Conservation (phyloP, 2,888 invertebrate species). For the Drosophila lacicola region DNA sequence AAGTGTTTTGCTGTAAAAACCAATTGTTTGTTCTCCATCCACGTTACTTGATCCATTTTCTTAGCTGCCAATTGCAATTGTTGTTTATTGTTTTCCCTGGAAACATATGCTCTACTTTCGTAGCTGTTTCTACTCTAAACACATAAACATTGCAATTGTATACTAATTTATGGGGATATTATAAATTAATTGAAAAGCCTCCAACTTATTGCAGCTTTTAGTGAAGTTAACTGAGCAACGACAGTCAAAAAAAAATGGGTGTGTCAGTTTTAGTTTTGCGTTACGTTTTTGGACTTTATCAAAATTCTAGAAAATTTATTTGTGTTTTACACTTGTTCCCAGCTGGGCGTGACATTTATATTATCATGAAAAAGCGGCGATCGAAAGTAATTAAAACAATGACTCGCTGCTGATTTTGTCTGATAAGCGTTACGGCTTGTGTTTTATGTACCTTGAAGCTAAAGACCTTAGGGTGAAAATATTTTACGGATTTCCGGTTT, state of each 20-base stretch:
- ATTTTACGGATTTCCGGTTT: background rate
- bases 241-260: constrained; percentile 38
- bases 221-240: constrained; percentile 17
- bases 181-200: constrained; percentile 35
- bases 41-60: constrained; percentile 3
- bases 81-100: constrained; percentile 7
- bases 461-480: background rate
- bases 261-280: constrained; percentile 32
- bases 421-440: constrained; percentile 4
- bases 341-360: background rate
- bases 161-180: constrained; percentile 9
- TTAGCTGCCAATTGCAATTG: constrained; percentile 14
- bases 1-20: background rate
- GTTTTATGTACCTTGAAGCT: background rate
- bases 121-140: constrained; percentile 9
- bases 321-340: background rate
- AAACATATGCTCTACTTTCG: background rate
- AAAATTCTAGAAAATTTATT: constrained; percentile 2
- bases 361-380: background rate
- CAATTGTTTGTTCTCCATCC: background rate
- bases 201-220: constrained; percentile 3
- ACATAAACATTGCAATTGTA: constrained; percentile 33
- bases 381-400: constrained; percentile 3
- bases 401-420: background rate
- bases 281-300: constrained; percentile 9